These are phyloP conservation scores for Laticauda laticaudata DNA, from an alignment of 2,113 vertebrate species.

Conservation along the genomic window DNA sequence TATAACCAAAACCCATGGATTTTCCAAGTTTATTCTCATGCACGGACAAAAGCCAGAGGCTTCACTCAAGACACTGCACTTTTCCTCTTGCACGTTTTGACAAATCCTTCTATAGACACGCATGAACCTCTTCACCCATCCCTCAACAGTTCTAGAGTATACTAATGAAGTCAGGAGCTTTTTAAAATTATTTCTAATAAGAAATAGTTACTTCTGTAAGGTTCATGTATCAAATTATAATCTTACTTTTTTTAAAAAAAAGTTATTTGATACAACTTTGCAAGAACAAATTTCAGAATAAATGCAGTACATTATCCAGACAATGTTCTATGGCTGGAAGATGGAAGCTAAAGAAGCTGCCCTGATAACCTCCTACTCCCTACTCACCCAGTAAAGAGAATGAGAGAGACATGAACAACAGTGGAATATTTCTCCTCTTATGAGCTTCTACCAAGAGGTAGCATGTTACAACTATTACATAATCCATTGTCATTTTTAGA, in stretches of 20 bases:
- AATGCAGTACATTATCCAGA: background rate
- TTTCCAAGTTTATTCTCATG: background rate
- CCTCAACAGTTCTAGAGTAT: background rate
- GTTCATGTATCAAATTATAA: background rate
- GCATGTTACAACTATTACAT: background rate
- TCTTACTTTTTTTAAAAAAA: background rate
- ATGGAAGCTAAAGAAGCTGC: background rate
- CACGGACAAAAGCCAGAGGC: background rate
- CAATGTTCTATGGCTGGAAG: background rate
- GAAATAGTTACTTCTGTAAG: background rate
- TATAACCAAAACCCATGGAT: background rate
- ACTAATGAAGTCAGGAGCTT: background rate
- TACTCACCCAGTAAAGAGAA: background rate
- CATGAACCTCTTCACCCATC: background rate
- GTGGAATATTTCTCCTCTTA: background rate
- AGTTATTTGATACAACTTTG: background rate
- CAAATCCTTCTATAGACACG: background rate
- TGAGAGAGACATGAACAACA: background rate
- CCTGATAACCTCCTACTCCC: background rate
- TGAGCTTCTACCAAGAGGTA: background rate
- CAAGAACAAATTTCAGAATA: background rate
- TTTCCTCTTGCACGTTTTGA: background rate
- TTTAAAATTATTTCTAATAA: background rate
- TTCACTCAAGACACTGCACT: background rate
- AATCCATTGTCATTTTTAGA: background rate